These are phyloP conservation scores for Disparrhopalites patrizii DNA, from an alignment of 2,888 invertebrate genomes.

Conservation along the genomic window DNA sequence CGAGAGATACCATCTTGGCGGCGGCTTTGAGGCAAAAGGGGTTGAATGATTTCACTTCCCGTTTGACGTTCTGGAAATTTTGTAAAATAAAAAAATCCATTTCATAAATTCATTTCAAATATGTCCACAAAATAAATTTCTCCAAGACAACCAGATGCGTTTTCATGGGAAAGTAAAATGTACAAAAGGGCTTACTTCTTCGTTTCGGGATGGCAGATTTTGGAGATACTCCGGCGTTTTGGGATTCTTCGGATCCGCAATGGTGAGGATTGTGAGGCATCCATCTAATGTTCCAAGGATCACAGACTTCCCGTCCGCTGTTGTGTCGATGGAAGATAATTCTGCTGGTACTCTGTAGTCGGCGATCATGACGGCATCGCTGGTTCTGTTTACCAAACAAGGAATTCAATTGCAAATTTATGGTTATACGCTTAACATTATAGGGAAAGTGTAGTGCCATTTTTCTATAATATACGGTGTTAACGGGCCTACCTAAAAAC, in stretches of 20 bases:
- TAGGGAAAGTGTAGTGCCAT: no score
- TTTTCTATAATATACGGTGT: background rate
- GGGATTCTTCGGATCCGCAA: constrained; percentile 66
- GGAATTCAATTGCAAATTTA: no score
- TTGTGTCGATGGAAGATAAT: constrained; percentile 78
- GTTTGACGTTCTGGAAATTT: constrained; percentile 28
- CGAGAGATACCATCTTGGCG: constrained; percentile 45
- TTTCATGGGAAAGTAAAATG: background rate
- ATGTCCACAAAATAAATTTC: background rate
- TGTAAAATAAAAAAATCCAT: background rate
- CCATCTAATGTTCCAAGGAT: constrained; percentile 91
- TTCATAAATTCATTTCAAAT: background rate
- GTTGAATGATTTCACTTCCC: constrained; percentile 32
- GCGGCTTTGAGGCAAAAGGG: constrained; percentile 44
- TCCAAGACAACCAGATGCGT: background rate
- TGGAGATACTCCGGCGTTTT: constrained; percentile 63
- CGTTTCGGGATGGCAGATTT: constrained; percentile 67
- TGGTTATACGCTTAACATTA: no score
- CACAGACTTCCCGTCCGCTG: constrained; percentile 74
- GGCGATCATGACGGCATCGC: constrained; percentile 86
- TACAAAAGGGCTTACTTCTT: constrained; percentile 54
- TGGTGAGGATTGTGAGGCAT: constrained; percentile 76
- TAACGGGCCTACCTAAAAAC: constrained; percentile 67
- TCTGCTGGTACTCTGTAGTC: constrained; percentile 89
- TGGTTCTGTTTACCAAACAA: constrained; percentile 62